Evolutionary conservation across 2,113 vertebrate genomes (phyloP).

Genomic region (Oryzias celebensis): DNA sequence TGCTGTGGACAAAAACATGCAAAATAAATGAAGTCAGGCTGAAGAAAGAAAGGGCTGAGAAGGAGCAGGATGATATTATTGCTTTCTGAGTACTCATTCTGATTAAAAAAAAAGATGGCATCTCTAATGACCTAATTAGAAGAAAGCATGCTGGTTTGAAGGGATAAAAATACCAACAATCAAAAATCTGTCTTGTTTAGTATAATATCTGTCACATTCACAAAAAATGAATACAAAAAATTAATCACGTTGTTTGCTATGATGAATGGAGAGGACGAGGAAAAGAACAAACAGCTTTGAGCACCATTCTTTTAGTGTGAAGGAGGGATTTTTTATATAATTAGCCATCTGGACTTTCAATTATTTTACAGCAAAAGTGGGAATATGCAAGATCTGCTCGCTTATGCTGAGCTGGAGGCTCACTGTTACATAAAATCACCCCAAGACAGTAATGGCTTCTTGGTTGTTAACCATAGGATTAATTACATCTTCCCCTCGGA

Average conservation of each 20-base stretch:
- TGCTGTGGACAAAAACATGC: too few species aligned
- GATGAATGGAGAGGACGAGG: background rate
- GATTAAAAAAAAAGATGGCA: background rate
- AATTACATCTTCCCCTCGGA: slow-evolving; percentile 30
- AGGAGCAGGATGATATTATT: too few species aligned
- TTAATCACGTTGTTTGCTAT: background rate
- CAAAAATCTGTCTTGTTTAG: background rate
- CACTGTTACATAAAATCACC: slow-evolving; percentile 20
- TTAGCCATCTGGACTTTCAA: slow-evolving; percentile 67
- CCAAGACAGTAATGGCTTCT: slow-evolving; percentile 31
- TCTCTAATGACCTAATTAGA: background rate
- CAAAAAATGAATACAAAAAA: background rate
- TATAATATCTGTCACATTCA: background rate
- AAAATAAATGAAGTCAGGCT: background rate
- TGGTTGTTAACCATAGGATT: slow-evolving; percentile 41
- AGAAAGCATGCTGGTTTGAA: too few species aligned
- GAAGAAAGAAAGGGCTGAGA: too few species aligned
- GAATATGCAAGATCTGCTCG: slow-evolving; percentile 46
- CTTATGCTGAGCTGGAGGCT: slow-evolving; percentile 19
- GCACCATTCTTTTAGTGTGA: slow-evolving; percentile 1
- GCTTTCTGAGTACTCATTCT: background rate
- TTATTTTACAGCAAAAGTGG: slow-evolving; percentile 46
- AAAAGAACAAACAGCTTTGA: background rate
- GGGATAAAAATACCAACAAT: background rate
- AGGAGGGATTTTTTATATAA: slow-evolving; percentile 45